These are phyloP conservation scores for Chrysopilus asiliformis DNA, from an alignment of 2,888 invertebrate genomes.

Conservation along the genomic window DNA sequence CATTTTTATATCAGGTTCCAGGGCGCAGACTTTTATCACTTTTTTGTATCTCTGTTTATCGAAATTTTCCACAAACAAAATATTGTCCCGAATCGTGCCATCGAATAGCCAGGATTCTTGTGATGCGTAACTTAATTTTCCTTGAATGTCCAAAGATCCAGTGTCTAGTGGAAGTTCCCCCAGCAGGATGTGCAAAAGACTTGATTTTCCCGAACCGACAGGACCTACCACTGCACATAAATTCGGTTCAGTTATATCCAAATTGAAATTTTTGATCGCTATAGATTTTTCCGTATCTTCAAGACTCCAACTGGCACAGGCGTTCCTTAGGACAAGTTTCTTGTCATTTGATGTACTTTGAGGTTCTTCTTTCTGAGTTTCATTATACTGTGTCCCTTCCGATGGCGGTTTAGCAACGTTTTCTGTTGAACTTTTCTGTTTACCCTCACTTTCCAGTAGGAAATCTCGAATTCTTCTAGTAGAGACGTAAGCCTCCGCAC, in stretches of 20 bases:
- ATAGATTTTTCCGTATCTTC: conserved; percentile 3
- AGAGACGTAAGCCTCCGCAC: conserved; percentile 56
- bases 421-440: conserved; percentile 17
- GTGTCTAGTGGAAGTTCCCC: conserved; percentile 48
- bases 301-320: conserved; percentile 9
- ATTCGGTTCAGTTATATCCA: conserved; percentile 8
- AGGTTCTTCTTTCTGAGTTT: conserved; percentile 11
- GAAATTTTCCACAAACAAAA: conserved; percentile 67
- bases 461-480: conserved; percentile 51
- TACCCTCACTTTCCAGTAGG: conserved; percentile 28
- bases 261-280: conserved; percentile 9
- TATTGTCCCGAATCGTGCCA: conserved; percentile 79
- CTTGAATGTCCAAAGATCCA: conserved; percentile 48
- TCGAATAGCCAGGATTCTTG: conserved; percentile 75
- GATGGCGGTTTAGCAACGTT: background rate
- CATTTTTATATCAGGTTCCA: conserved; percentile 49
- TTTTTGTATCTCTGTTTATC: conserved; percentile 41
- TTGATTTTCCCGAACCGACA: conserved; percentile 66
- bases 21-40: conserved; percentile 45
- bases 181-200: conserved; percentile 57
- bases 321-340: conserved; percentile 9
- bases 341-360: conserved; percentile 28
- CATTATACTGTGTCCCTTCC: background rate
- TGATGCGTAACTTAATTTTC: conserved; percentile 58
- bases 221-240: conserved; percentile 44